phyloP scores from a whole-genome alignment of 1,140 invertebrate species.

The Rhopalosiphum padi region DNA sequence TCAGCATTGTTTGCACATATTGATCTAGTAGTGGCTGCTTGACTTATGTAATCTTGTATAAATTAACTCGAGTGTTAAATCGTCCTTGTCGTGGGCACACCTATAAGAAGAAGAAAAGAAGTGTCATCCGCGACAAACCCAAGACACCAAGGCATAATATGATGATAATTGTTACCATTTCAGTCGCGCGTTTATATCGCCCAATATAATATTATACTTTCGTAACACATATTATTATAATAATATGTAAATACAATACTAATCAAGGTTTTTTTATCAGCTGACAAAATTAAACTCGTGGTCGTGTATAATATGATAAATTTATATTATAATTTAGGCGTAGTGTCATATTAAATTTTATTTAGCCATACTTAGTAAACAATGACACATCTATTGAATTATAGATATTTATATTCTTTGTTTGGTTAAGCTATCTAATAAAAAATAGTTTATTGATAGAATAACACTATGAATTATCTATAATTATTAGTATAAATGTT shows the following conservation, averaged over 20 bases:
- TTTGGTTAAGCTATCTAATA: background rate
- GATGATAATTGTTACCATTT: slow-evolving; percentile 18
- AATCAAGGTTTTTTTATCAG: background rate
- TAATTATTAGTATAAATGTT: background rate
- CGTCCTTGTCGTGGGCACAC: background rate
- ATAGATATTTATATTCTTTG: background rate
- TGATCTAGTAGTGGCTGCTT: background rate
- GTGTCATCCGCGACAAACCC: slow-evolving; percentile 20
- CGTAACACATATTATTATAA: background rate
- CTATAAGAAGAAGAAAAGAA: background rate
- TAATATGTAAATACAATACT: slow-evolving; percentile 34
- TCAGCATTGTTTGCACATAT: background rate
- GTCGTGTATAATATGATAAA: background rate
- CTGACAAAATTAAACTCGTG: background rate
- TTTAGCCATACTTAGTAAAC: background rate
- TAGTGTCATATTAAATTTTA: background rate
- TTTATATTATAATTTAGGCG: background rate
- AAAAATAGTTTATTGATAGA: background rate
- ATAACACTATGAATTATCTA: background rate
- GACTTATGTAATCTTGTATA: slow-evolving; percentile 22
- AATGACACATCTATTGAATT: background rate
- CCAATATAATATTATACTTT: background rate
- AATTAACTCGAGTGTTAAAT: slow-evolving; percentile 14
- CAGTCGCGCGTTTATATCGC: background rate
- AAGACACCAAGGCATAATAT: background rate